Evolutionary conservation across 2,797 vertebrate species (phyloP).

Genomic region (Limosa lapponica): DNA sequence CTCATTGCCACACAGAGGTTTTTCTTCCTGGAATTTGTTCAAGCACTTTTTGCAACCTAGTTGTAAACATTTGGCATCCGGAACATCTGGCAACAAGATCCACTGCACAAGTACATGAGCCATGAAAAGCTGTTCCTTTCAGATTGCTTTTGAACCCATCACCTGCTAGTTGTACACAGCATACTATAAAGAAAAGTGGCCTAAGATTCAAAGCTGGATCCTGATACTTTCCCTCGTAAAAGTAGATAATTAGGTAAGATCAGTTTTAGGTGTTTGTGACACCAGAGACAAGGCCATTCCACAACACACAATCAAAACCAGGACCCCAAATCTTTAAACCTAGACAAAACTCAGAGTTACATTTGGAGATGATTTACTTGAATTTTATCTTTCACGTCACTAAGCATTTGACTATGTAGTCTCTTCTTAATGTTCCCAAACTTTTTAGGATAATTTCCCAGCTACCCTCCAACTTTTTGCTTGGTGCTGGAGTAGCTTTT

Average conservation of each 20-base stretch:
- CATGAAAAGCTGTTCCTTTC: rapidly evolving
- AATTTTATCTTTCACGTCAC: not conserved
- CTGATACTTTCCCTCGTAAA: not conserved
- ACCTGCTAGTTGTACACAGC: not conserved
- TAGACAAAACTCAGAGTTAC: not conserved
- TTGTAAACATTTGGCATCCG: rapidly evolving
- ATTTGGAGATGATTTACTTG: not conserved
- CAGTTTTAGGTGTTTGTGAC: not conserved
- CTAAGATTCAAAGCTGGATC: not conserved
- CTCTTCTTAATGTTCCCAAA: not conserved
- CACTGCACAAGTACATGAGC: rapidly evolving
- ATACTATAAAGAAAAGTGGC: not conserved
- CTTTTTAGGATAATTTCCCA: not conserved
- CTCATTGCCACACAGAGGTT: not conserved
- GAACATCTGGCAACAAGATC: not conserved
- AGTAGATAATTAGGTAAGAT: not conserved
- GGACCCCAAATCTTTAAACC: not conserved
- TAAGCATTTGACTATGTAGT: not conserved
- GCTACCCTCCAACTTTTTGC: not conserved
- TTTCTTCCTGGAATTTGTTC: not conserved
- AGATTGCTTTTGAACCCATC: not conserved
- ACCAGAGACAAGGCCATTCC: not conserved
- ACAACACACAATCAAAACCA: not conserved
- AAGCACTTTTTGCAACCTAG: not conserved
- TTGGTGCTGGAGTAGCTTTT: not conserved